phyloP scores from a whole-genome alignment of 2,797 vertebrate genomes.

The Sylvilagus floridanus region DNA sequence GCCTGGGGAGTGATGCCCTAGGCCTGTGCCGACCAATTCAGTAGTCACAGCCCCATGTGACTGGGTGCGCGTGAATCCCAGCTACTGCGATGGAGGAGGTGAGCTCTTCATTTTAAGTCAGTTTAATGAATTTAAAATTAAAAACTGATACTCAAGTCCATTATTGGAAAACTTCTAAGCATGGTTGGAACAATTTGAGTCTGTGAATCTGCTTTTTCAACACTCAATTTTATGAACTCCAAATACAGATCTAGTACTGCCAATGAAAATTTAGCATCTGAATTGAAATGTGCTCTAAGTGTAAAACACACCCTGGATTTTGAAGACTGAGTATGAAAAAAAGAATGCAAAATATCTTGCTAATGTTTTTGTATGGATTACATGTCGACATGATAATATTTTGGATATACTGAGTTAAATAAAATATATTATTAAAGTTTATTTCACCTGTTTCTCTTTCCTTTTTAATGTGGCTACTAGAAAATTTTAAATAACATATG shows the following conservation, averaged over 20 bases:
- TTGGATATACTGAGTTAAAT: slow-evolving; percentile 21
- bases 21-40: too few species aligned
- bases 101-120: slow-evolving; percentile 12
- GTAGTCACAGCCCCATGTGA: background rate
- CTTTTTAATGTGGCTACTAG: slow-evolving; percentile 41
- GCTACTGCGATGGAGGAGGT: rapidly evolving
- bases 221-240: slow-evolving; percentile 68
- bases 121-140: slow-evolving; percentile 44
- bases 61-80: background rate
- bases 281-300: slow-evolving; percentile 43
- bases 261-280: slow-evolving; percentile 68
- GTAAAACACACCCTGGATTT: slow-evolving; percentile 44
- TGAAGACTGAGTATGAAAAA: slow-evolving; percentile 29
- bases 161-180: slow-evolving; percentile 50
- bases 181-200: slow-evolving; percentile 16
- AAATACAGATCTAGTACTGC: slow-evolving; percentile 60
- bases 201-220: slow-evolving; percentile 68
- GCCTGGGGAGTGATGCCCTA: background rate
- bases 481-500: slow-evolving; percentile 47
- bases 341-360: background rate
- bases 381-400: slow-evolving; percentile 21
- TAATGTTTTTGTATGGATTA: slow-evolving; percentile 37
- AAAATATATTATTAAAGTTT: slow-evolving; percentile 63
- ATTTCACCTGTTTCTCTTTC: slow-evolving; percentile 53
- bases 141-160: slow-evolving; percentile 21